Conservation (phyloP, 2,797 vertebrate species). For the Alca torda region DNA sequence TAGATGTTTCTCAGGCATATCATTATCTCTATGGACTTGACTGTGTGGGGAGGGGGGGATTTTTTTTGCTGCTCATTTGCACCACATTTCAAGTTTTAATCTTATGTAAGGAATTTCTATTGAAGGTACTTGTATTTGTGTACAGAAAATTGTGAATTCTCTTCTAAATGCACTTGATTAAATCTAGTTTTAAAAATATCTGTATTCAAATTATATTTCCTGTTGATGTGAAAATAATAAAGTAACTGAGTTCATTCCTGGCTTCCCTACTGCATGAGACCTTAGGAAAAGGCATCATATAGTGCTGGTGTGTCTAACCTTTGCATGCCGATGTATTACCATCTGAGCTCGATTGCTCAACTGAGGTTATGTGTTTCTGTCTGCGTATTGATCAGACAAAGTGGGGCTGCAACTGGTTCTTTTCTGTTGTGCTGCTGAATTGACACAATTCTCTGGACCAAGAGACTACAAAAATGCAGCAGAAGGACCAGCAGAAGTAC, state of each 20-base stretch:
- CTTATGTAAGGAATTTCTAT: background rate
- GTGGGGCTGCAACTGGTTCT: background rate
- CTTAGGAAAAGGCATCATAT: background rate
- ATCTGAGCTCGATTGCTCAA: background rate
- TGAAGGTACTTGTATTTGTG: background rate
- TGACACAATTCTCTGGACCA: background rate
- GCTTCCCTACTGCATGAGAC: background rate
- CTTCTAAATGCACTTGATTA: background rate
- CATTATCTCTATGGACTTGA: background rate
- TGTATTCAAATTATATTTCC: background rate
- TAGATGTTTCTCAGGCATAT: background rate
- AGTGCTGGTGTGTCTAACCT: background rate
- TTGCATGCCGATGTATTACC: rapidly evolving
- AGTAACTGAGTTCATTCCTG: background rate
- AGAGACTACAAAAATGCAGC: background rate
- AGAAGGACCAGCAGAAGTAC: background rate
- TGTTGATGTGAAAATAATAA: slow-evolving; percentile 49
- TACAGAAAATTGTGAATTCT: background rate
- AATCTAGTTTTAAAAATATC: slow-evolving; percentile 10
- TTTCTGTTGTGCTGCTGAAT: background rate
- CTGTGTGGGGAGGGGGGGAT: rapidly evolving
- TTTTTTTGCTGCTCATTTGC: background rate
- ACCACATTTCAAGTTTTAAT: background rate
- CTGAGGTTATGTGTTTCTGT: no score
- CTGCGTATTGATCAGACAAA: no score